A percentile compares a stretch with the other conserved stretches of the same genome.
Evolutionary conservation across 2,797 vertebrate genomes (phyloP).

Genomic region (Melopsittacus undulatus): DNA sequence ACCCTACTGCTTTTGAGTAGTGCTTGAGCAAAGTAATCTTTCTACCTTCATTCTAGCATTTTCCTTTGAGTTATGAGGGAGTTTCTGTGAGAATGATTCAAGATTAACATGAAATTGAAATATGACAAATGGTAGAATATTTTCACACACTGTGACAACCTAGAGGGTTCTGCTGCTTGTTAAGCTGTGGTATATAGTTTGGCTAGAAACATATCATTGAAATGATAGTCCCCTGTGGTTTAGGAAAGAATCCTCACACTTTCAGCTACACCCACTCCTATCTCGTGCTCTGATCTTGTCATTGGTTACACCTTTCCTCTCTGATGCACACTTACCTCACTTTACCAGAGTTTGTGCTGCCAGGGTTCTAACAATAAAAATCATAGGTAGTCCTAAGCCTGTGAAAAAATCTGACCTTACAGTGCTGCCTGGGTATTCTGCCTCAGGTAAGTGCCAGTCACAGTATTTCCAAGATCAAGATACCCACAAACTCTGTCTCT

Average conservation of each 20-base stretch:
- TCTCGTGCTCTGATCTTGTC: constrained; percentile 43
- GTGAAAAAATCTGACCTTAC: neutral
- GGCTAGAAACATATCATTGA: constrained; percentile 45
- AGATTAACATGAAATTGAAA: constrained; percentile 34
- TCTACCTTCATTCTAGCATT: neutral
- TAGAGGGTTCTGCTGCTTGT: constrained; percentile 26
- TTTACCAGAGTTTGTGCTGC: neutral
- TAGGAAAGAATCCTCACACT: constrained; percentile 44
- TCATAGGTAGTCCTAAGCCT: neutral
- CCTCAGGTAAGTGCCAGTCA: neutral
- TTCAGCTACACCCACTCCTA: constrained; percentile 53
- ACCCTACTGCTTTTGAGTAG: neutral
- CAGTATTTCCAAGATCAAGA: neutral
- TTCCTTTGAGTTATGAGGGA: constrained; percentile 18
- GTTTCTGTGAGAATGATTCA: constrained; percentile 19
- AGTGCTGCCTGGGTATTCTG: neutral
- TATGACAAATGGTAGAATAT: constrained; percentile 40
- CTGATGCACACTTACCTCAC: neutral
- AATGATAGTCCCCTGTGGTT: constrained; percentile 42
- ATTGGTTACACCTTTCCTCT: constrained; percentile 27
- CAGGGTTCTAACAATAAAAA: constrained; percentile 11
- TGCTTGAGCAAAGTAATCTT: neutral
- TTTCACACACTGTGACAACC: constrained; percentile 38
- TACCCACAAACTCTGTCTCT: neutral
- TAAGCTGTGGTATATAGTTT: constrained; percentile 32